Percentiles rank a stretch among this genome's conserved stretches.
These are phyloP conservation scores for Orussus abietinus DNA, from an alignment of 1,140 invertebrate species.

Conservation along the genomic window DNA sequence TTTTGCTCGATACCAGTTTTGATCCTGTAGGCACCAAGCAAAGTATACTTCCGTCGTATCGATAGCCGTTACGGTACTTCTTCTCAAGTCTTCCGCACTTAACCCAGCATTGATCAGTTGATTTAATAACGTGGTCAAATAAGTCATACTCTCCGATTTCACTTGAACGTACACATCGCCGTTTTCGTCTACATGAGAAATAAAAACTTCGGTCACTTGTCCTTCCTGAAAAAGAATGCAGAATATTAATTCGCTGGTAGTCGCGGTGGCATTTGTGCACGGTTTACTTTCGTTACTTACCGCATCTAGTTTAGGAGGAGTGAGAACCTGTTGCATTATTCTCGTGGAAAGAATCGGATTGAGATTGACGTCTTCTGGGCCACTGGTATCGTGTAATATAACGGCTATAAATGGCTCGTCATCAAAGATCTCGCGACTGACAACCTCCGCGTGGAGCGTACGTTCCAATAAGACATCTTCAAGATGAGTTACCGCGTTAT, in stretches of 20 bases:
- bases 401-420: constrained; percentile 13
- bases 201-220: constrained; percentile 40
- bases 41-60: constrained; percentile 42
- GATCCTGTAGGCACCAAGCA: constrained; percentile 30
- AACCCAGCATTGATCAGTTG: constrained; percentile 25
- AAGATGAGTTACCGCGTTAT: constrained; percentile 13
- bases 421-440: constrained; percentile 11
- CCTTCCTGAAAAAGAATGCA: constrained; percentile 29
- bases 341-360: constrained; percentile 26
- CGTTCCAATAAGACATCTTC: constrained; percentile 26
- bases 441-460: constrained; percentile 19
- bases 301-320: constrained; percentile 26
- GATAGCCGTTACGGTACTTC: constrained; percentile 19
- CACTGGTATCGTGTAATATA: constrained; percentile 28
- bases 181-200: constrained; percentile 43
- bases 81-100: constrained; percentile 18
- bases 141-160: constrained; percentile 38
- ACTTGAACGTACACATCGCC: constrained; percentile 53
- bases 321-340: constrained; percentile 21
- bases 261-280: too few relatives aligned
- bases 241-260: too few relatives aligned
- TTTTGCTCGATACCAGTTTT: constrained; percentile 39
- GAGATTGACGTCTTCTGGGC: constrained; percentile 31
- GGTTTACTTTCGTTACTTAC: constrained; percentile 29
- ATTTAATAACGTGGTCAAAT: constrained; percentile 35